Evolutionary conservation across 2,113 vertebrate species (phyloP).

Genomic region (Tachuris rubrigastra): DNA sequence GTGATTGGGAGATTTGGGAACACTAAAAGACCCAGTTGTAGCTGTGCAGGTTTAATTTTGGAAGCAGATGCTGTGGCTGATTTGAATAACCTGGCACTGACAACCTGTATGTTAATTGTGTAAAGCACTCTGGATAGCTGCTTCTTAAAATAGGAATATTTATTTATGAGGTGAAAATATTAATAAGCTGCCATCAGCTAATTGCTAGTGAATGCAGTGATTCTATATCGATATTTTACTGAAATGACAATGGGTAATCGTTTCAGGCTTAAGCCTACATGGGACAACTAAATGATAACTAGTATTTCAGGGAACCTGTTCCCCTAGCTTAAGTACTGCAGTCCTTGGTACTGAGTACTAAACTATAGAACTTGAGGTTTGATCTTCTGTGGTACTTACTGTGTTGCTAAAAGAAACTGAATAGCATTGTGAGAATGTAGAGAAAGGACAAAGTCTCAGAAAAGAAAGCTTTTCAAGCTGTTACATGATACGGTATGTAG

Average conservation of each 20-base stretch:
- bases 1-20: neutral
- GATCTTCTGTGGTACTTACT: neutral
- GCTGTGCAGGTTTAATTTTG: neutral
- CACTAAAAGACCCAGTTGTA: neutral
- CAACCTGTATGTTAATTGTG: neutral
- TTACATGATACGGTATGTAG: neutral
- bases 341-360: neutral
- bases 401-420: neutral
- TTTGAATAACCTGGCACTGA: neutral
- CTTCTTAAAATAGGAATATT: neutral
- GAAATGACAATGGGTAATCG: neutral
- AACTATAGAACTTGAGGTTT: neutral
- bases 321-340: neutral
- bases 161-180: neutral
- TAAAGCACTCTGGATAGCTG: neutral
- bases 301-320: neutral
- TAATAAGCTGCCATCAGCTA: neutral
- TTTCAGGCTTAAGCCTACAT: neutral
- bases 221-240: neutral
- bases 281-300: neutral
- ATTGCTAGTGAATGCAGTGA: neutral
- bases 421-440: neutral
- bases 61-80: neutral
- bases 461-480: neutral
- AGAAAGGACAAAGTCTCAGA: neutral